Conservation (phyloP, 2,113 vertebrate genomes). For the Willisornis vidua region DNA sequence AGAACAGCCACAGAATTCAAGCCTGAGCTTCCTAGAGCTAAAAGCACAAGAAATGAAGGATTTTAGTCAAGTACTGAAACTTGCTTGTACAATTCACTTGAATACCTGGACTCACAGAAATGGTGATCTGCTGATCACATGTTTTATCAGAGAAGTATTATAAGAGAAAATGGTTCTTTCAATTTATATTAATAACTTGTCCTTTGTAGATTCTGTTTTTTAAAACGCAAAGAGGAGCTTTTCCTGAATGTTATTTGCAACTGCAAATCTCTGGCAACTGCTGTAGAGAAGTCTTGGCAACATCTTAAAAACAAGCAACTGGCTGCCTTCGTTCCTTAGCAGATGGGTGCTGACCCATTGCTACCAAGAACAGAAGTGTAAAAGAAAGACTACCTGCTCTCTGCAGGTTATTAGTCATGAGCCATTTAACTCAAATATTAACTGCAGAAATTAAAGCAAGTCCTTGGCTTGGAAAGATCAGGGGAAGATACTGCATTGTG, state of each 20-base stretch:
- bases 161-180: not conserved
- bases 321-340: not conserved
- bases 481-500: not conserved
- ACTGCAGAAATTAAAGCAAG: conserved; percentile 63
- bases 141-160: not conserved
- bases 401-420: conserved; percentile 64
- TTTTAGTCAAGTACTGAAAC: not conserved
- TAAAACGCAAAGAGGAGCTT: not conserved
- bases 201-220: not conserved
- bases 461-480: conserved; percentile 61
- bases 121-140: not conserved
- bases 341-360: conserved; percentile 28
- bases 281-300: not conserved
- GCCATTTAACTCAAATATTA: conserved; percentile 66
- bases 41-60: not conserved
- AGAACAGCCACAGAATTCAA: not conserved
- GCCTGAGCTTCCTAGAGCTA: not conserved
- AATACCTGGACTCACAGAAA: not conserved
- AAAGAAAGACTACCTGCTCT: conserved; percentile 31
- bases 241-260: not conserved
- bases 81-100: not conserved
- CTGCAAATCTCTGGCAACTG: not conserved
- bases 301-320: conserved; percentile 14
- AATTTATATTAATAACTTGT: not conserved
- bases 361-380: conserved; percentile 12